Percentiles rank a stretch among this genome's conserved stretches.
Evolutionary conservation across 2,113 vertebrate genomes (phyloP).

Genomic region (Tyrannus savana): DNA sequence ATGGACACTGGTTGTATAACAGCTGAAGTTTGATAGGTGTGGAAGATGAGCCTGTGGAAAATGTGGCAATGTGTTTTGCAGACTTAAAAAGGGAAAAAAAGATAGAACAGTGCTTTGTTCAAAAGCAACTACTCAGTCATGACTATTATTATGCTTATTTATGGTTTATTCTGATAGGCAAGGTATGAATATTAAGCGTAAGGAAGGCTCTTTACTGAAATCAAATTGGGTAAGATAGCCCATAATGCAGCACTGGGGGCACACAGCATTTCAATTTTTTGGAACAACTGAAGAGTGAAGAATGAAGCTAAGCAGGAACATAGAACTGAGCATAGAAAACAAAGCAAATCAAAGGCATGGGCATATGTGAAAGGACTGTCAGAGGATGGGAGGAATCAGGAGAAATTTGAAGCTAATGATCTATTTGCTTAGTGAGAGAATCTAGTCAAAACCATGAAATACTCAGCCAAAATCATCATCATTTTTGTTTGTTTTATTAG

Average conservation of each 20-base stretch:
- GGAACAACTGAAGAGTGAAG: neutral
- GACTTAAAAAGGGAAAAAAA: neutral
- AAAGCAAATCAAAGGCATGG: neutral
- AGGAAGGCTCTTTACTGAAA: neutral
- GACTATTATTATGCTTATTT: neutral
- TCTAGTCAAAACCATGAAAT: slow-evolving; percentile 29
- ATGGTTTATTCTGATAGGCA: neutral
- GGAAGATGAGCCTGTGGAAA: slow-evolving; percentile 49
- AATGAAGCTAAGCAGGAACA: neutral
- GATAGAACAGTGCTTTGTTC: neutral
- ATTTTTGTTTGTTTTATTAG: slow-evolving; percentile 24
- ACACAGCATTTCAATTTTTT: neutral
- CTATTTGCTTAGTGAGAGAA: slow-evolving; percentile 40
- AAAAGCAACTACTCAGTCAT: neutral
- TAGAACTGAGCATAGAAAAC: neutral
- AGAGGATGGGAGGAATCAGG: neutral
- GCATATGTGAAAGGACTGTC: neutral
- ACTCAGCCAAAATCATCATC: slow-evolving; percentile 21
- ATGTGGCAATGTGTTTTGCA: slow-evolving; percentile 35
- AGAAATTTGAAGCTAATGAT: neutral
- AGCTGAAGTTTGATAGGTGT: slow-evolving; percentile 52
- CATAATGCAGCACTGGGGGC: neutral
- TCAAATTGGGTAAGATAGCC: neutral
- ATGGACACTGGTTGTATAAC: slow-evolving; percentile 36
- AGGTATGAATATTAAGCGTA: neutral